Evolutionary conservation across 2,888 invertebrate species (phyloP).

Genomic region (Sclerodermus sp.): DNA sequence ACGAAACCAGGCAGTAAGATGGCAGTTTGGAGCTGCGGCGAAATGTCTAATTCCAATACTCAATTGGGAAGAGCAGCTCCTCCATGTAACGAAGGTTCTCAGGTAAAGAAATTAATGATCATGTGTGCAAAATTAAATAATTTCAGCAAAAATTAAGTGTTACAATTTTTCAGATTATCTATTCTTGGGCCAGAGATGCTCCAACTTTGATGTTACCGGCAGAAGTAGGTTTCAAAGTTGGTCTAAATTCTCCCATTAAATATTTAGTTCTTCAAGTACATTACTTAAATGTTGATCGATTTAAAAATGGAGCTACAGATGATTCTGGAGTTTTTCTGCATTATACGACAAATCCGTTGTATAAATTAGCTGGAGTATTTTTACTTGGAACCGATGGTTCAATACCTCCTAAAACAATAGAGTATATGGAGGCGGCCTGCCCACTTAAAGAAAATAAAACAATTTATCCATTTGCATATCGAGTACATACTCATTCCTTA

Average conservation of each 20-base stretch:
- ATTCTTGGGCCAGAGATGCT: conserved; percentile 94
- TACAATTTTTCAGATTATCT: conserved; percentile 69
- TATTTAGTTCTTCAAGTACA: conserved; percentile 94
- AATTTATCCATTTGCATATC: conserved; percentile 92
- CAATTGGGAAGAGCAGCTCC: conserved; percentile 67
- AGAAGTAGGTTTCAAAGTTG: conserved; percentile 92
- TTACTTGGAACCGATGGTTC: conserved; percentile 84
- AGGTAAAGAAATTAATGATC: conserved; percentile 57
- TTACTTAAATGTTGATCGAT: conserved; percentile 69
- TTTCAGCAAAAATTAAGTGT: neutral
- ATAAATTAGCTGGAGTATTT: conserved; percentile 88
- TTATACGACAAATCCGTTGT: conserved; percentile 76
- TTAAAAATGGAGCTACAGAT: conserved; percentile 75
- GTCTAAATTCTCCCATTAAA: conserved; percentile 77
- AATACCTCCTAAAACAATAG: conserved; percentile 70
- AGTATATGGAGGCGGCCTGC: conserved; percentile 92
- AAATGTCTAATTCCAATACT: conserved; percentile 72
- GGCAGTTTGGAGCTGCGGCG: conserved; percentile 88
- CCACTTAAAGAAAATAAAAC: conserved; percentile 75
- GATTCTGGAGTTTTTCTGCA: conserved; percentile 81
- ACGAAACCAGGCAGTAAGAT: conserved; percentile 73
- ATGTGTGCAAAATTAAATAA: neutral
- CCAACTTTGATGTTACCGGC: conserved; percentile 78
- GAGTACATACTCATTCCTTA: conserved; percentile 90
- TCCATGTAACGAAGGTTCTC: conserved; percentile 76